Percentiles rank a stretch among this genome's conserved stretches.
phyloP scores from a whole-genome alignment of 2,113 vertebrate species.

The Coptodon rendalli region DNA sequence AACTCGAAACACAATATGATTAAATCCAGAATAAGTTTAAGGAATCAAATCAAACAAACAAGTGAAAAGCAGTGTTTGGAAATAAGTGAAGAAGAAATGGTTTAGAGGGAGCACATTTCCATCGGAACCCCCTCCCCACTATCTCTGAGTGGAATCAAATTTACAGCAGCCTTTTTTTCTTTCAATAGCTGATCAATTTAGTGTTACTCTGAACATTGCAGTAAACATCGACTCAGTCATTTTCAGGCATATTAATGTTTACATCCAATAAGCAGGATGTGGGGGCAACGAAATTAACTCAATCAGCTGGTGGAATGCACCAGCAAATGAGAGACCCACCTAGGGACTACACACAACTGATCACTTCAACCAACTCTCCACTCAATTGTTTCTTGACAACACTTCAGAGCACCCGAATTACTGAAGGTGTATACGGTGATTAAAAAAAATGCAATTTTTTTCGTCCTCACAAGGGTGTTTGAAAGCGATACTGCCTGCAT shows the following conservation, averaged over 20 bases:
- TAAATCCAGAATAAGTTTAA: constrained; percentile 32
- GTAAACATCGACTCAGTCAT: constrained; percentile 70
- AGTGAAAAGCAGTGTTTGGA: not conserved
- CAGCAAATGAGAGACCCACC: constrained; percentile 67
- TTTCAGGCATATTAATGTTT: constrained; percentile 78
- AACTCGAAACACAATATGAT: constrained; percentile 36
- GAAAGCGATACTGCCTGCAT: constrained; percentile 12
- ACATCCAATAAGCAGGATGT: constrained; percentile 74
- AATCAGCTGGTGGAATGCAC: constrained; percentile 69
- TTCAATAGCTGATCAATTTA: constrained; percentile 69
- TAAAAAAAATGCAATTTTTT: constrained; percentile 38
- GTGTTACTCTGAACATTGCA: constrained; percentile 48
- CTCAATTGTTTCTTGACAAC: constrained; percentile 72
- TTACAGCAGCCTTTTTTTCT: not conserved
- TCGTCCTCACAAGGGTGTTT: not conserved
- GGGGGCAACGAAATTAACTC: constrained; percentile 69
- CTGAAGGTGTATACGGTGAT: constrained; percentile 60
- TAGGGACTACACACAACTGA: constrained; percentile 67
- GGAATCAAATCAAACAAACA: constrained; percentile 46
- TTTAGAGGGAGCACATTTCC: not conserved
- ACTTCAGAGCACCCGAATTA: constrained; percentile 70
- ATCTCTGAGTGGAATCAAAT: constrained; percentile 58
- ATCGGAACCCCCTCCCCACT: not conserved
- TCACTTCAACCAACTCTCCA: constrained; percentile 68
- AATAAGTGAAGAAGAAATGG: not conserved